These are phyloP conservation scores for Protonibea diacanthus DNA, from an alignment of 2,797 vertebrate genomes.

Conservation along the genomic window DNA sequence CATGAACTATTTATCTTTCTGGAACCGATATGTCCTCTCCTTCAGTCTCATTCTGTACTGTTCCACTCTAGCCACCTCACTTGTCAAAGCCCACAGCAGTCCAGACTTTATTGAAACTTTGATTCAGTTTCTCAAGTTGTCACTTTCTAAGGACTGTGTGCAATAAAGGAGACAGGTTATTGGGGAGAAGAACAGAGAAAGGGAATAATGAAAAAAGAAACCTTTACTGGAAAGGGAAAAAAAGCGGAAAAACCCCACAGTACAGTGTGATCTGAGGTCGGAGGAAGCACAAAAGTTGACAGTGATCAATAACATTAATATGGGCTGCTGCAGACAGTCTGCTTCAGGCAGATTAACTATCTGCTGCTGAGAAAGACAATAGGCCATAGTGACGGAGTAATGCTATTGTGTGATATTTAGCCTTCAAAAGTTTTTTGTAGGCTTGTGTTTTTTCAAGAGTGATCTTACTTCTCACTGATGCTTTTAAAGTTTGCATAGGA, in stretches of 20 bases:
- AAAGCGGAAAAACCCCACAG: conserved; percentile 41
- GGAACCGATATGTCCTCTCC: conserved; percentile 78
- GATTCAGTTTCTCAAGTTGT: conserved; percentile 83
- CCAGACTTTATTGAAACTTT: conserved; percentile 85
- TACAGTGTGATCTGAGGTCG: conserved; percentile 54
- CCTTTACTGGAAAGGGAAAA: conserved; percentile 59
- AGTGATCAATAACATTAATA: conserved; percentile 86
- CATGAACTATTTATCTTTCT: conserved; percentile 86
- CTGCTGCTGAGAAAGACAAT: conserved; percentile 60
- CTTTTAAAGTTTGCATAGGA: conserved; percentile 1
- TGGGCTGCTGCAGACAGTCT: conserved; percentile 67
- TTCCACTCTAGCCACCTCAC: conserved; percentile 73
- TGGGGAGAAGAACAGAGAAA: conserved; percentile 68
- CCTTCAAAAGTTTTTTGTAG: conserved; percentile 14
- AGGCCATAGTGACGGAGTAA: conserved; percentile 38
- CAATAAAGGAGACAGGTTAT: conserved; percentile 85
- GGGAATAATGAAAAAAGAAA: conserved; percentile 75
- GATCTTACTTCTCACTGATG: conserved; percentile 8
- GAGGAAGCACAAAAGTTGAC: conserved; percentile 73
- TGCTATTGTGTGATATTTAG: conserved; percentile 39
- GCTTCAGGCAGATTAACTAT: conserved; percentile 71
- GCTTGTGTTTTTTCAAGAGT: conserved; percentile 1
- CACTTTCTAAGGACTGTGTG: conserved; percentile 82
- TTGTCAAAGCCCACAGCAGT: conserved; percentile 81
- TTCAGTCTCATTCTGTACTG: conserved; percentile 66